Evolutionary conservation across 2,888 invertebrate species (phyloP).

Genomic region (Lampropteryx suffumata): DNA sequence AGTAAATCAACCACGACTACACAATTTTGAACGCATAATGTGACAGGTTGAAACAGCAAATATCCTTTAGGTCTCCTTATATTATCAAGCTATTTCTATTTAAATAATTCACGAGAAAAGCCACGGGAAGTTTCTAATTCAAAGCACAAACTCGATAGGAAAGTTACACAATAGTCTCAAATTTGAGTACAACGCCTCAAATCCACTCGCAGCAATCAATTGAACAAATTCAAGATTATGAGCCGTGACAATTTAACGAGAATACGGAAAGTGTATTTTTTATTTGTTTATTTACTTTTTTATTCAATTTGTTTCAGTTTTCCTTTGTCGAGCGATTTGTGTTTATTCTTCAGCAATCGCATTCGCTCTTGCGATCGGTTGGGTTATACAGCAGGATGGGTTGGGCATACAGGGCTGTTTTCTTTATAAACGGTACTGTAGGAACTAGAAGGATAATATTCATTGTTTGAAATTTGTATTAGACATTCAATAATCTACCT

Average conservation of each 20-base stretch:
- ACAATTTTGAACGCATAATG: too few relatives aligned
- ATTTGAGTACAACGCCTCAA: constrained; percentile 11
- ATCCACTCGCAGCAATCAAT: constrained; percentile 11
- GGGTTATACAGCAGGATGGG: constrained; percentile 1
- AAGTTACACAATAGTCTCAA: neutral
- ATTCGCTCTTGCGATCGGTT: constrained; percentile 11
- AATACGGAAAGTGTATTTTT: constrained; percentile 32
- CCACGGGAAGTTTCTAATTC: too few relatives aligned
- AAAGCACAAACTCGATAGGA: neutral
- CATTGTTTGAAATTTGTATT: too few relatives aligned
- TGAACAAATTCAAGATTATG: constrained; percentile 16
- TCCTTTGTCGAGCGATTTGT: constrained; percentile 25
- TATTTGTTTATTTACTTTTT: constrained; percentile 31
- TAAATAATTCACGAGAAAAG: too few relatives aligned
- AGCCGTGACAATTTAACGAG: constrained; percentile 47
- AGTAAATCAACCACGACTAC: too few relatives aligned
- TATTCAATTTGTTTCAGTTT: constrained; percentile 24
- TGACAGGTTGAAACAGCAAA: too few relatives aligned
- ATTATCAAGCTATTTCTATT: too few relatives aligned
- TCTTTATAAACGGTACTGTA: neutral
- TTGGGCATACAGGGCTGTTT: constrained; percentile 3
- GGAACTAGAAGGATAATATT: neutral
- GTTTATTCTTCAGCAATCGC: constrained; percentile 25
- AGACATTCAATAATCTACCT: too few relatives aligned
- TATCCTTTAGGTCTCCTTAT: too few relatives aligned